Percentiles rank a stretch among this genome's conserved stretches.
These are phyloP conservation scores for Misgurnus mizolepis DNA, from an alignment of 2,113 vertebrate genomes.

Conservation along the genomic window DNA sequence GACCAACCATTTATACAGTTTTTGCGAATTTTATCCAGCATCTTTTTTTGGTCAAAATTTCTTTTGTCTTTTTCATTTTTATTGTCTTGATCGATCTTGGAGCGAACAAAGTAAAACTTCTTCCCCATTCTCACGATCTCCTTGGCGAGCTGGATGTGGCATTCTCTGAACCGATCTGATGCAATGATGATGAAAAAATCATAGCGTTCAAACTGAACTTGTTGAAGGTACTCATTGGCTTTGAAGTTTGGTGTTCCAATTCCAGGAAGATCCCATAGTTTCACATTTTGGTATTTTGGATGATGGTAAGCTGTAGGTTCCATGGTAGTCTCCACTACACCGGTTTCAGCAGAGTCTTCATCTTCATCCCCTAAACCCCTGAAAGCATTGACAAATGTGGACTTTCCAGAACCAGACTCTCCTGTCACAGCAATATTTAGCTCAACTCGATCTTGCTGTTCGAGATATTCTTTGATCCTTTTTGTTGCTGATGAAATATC, in stretches of 20 bases:
- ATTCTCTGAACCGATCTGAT: conserved; percentile 66
- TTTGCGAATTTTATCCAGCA: conserved; percentile 38
- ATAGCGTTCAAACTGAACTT: conserved; percentile 66
- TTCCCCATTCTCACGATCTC: conserved; percentile 68
- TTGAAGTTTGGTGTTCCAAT: conserved; percentile 68
- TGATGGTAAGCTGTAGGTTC: conserved; percentile 63
- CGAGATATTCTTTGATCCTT: conserved; percentile 51
- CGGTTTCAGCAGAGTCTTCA: conserved; percentile 66
- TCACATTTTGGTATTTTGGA: conserved; percentile 65
- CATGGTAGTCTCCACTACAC: conserved; percentile 71
- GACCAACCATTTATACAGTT: conserved; percentile 57
- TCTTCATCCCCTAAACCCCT: conserved; percentile 70
- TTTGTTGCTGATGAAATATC: conserved; percentile 38
- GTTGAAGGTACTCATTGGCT: conserved; percentile 66
- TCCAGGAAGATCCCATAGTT: conserved; percentile 76
- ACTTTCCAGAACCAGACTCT: conserved; percentile 74
- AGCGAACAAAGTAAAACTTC: conserved; percentile 75
- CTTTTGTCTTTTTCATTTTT: conserved; percentile 56
- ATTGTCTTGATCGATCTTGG: conserved; percentile 71
- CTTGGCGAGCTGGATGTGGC: conserved; percentile 62
- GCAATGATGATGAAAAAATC: conserved; percentile 77
- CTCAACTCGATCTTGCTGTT: conserved; percentile 40
- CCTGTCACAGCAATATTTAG: conserved; percentile 74
- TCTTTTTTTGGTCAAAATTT: conserved; percentile 39
- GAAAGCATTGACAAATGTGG: conserved; percentile 75